Base-by-base conservation (phyloP, 1,140 invertebrate species). In the Ephestia elutella region DNA sequence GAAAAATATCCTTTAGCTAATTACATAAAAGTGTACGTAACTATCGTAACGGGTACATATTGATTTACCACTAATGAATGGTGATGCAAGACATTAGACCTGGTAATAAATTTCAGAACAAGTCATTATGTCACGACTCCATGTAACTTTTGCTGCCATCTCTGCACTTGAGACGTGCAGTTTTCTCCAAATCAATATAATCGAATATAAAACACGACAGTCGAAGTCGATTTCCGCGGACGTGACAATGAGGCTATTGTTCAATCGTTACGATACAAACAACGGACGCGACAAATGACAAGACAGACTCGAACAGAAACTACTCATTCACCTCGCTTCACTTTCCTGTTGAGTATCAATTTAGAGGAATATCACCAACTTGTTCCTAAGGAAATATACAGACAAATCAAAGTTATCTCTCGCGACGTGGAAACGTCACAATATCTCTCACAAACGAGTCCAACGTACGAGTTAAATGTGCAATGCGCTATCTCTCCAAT, bases 171-270 rank as follows among this genome's bases (percentile, higher is more conserved):
- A 21, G 54, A 35, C 54, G 55, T 67, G 61, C 66, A 67, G 66
- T 66, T 68, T 79, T 67, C 65, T 70, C 59, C 56, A 78, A 75
- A 78, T 63, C 63, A 69, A 73, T 66, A 57, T 56, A 65, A 77
- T 65, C 66, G 50, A 57, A 59, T 65, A 65, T 71, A 56, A 70
- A 69, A 75, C 62, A 56, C 59, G 55, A 32, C 30, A 11, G 30
- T 35, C 18, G 10, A 28, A 56, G 48, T 57, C 58, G 51, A 61
- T 70, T 80, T 77, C 68, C 70, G 62, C 54, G 66, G 66, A 78
- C 68, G 63, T 78, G 74, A 80, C 79, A 81, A 81, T 78, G 60
- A 65, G 32, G 53, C 66, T 54, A 79, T 84, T 80, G 76, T 77
- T 66, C 35, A 53, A 20, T 53, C 18, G 13, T 53, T 44, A n/a